Conservation (phyloP, 2,113 vertebrate genomes). For the Platichthys stellatus region DNA sequence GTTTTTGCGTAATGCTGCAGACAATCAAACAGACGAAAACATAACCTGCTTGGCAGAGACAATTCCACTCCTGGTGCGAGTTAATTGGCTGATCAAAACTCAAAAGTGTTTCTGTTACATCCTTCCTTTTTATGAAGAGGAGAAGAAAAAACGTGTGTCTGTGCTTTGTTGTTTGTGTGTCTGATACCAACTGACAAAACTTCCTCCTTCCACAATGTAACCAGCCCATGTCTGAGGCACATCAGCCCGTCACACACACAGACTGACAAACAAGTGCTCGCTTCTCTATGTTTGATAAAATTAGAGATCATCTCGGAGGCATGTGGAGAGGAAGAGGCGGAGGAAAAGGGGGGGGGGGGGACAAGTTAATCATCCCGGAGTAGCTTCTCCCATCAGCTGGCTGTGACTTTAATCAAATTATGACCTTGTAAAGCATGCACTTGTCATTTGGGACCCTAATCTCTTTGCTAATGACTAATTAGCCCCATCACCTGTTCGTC, state of each 20-base stretch:
- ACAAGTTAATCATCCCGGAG: conserved; percentile 79
- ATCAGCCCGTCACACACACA: conserved; percentile 28
- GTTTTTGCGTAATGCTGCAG: no score
- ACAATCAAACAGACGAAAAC: no score
- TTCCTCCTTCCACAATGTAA: conserved; percentile 11
- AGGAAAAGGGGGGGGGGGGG: conserved; percentile 42
- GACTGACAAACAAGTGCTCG: conserved; percentile 31
- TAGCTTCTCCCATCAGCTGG: conserved; percentile 79
- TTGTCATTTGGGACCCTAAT: conserved; percentile 84
- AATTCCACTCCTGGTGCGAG: no score
- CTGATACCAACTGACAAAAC: background rate
- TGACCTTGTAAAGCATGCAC: conserved; percentile 86
- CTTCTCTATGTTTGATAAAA: conserved; percentile 61
- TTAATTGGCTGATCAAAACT: no score
- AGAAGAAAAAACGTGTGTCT: no score
- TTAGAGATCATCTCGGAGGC: conserved; percentile 55
- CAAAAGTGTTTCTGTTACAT: no score
- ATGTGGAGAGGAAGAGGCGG: conserved; percentile 50
- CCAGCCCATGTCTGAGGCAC: conserved; percentile 1
- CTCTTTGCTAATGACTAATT: conserved; percentile 86
- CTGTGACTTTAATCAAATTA: conserved; percentile 85
- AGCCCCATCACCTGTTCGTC: conserved; percentile 83
- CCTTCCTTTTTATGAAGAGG: no score
- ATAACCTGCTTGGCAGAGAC: no score
- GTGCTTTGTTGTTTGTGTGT: background rate